Conservation (phyloP, 2,113 vertebrate species). For the Gnathonemus echidnorhynchus region DNA sequence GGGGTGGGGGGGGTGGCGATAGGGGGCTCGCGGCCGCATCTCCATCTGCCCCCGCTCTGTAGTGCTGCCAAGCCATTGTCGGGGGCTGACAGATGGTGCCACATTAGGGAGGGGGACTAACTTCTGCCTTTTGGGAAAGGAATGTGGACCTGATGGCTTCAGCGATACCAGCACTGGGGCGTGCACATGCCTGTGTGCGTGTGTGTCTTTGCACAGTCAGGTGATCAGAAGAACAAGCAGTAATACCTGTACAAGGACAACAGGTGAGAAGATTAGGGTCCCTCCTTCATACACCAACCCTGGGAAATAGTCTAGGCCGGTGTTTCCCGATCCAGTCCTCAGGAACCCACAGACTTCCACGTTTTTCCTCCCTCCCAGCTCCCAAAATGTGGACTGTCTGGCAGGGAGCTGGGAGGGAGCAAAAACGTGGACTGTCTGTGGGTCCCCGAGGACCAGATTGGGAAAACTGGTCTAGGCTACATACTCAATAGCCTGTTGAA, state of each 20-base stretch:
- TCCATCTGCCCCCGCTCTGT: neutral
- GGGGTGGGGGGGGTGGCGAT: neutral
- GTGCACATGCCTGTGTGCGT: constrained; percentile 28
- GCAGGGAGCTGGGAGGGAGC: neutral
- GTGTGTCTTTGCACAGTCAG: constrained; percentile 25
- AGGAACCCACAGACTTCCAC: neutral
- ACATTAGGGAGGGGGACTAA: constrained; percentile 33
- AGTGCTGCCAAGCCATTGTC: neutral
- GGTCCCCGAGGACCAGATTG: neutral
- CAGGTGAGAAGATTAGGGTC: neutral
- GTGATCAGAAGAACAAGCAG: neutral
- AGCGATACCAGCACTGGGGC: constrained; percentile 42
- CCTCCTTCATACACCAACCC: constrained; percentile 43
- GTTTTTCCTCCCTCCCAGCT: neutral
- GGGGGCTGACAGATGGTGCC: constrained; percentile 24
- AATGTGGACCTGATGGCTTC: constrained; percentile 47
- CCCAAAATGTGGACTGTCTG: neutral
- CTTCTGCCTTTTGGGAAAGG: constrained; percentile 38
- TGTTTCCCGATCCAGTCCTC: neutral
- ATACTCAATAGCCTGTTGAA: neutral
- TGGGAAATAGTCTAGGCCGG: constrained; percentile 12
- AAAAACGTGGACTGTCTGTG: neutral
- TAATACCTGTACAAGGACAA: neutral
- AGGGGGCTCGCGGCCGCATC: neutral
- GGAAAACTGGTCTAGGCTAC: neutral